phyloP scores from a whole-genome alignment of 2,888 invertebrate genomes.

The Ennomos quercinarius region DNA sequence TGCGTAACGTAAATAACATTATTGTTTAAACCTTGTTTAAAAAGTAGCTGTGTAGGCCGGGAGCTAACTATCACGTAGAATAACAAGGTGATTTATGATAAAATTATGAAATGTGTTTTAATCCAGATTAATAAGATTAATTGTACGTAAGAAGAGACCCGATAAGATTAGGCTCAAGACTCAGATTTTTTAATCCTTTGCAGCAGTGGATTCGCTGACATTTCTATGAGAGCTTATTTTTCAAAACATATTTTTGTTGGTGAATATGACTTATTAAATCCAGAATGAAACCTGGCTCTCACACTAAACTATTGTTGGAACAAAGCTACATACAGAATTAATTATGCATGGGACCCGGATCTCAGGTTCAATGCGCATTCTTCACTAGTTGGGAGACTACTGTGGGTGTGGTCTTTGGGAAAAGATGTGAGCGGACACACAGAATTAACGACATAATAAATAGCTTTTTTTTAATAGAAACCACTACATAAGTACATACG shows the following conservation, averaged over 20 bases:
- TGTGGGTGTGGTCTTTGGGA: constrained; percentile 10
- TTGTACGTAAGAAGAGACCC: no score
- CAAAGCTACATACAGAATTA: constrained; percentile 23
- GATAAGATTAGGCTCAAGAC: no score
- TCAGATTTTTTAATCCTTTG: no score
- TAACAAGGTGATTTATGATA: no score
- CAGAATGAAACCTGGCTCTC: constrained; percentile 6
- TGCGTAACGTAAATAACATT: constrained; percentile 6
- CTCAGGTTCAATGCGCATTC: constrained; percentile 45
- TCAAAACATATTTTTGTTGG: background rate
- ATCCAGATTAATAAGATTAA: no score
- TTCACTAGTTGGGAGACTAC: constrained; percentile 44
- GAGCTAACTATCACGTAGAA: background rate
- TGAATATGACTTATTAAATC: background rate
- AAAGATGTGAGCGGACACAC: constrained; percentile 4
- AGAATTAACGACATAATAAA: no score
- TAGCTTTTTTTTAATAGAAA: no score
- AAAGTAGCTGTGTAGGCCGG: background rate
- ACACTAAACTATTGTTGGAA: constrained; percentile 25
- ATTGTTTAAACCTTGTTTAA: constrained; percentile 10
- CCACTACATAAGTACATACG: no score
- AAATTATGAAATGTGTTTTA: no score
- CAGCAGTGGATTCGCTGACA: no score
- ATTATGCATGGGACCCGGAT: constrained; percentile 46
- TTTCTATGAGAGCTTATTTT: background rate